Base-by-base conservation (phyloP, 2,113 vertebrate species). In the Fulica atra region DNA sequence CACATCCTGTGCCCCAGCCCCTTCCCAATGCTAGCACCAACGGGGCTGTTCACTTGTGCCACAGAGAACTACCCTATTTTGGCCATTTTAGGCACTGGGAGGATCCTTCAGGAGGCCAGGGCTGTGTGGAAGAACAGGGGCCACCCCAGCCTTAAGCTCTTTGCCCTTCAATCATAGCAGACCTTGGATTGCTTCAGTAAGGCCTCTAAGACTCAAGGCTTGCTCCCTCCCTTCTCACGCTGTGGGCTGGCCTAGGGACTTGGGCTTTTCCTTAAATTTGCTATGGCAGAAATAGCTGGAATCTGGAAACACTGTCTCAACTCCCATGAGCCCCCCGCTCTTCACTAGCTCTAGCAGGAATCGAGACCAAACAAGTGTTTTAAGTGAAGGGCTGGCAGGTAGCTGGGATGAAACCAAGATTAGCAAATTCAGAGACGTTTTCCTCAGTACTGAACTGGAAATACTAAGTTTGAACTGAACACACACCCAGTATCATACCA, bases 341-440 rank as follows among this genome's bases (percentile, higher is more conserved):
- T 84, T 50, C 35, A 42, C 44, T 48, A 33, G 7, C 59, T 69
- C 21, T 60, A 64, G 28, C 0, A 1, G 50, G 33, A 89, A 44
- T 35, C 59, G 15, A 40, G n/a, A 60, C 16, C 29, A 68, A 68
- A 38, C 7, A 5, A 72, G 25, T 40, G 12, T 44, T 51, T 84
- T 23, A 40, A 72, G 24, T 1, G 2, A 54, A 91, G 38, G 26
- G 18, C 16, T 53, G 0, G 0, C 29, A 40, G 59, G 21, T 64
- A 46, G 35, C 10, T 48, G 25, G 56, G 78, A 53, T 89, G 50
- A 84, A 36, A 20, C 35, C 64, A 77, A 80, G 40, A 60, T 8
- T 1, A 1, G 26, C 2, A 78, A 66, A 81, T 35, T 73, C 53
- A 69, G 46, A 19, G 36, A 56, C 31, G 72, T 69, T 61, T 61